A percentile compares a stretch with the other conserved stretches of the same genome.
phyloP scores from a whole-genome alignment of 1,140 invertebrate species.

The Venustaconcha ellipsiformis region DNA sequence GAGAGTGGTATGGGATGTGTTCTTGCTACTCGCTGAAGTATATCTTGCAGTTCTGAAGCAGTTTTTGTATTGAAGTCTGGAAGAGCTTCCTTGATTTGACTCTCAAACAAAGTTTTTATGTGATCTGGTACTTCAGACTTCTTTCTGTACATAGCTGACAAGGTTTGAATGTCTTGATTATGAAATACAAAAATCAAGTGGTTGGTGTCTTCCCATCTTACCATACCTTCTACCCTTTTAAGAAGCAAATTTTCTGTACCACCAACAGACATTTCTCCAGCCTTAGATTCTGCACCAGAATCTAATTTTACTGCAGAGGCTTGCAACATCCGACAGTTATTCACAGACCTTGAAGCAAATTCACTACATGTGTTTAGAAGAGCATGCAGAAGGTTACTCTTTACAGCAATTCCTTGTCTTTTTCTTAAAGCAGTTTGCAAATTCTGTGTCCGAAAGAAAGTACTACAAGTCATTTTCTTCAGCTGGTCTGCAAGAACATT shows the following conservation, averaged over 20 bases:
- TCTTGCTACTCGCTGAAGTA: slow-evolving; percentile 31
- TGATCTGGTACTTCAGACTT: slow-evolving; percentile 18
- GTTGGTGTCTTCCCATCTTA: slow-evolving; percentile 36
- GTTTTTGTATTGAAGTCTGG: slow-evolving; percentile 22
- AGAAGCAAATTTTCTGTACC: neutral
- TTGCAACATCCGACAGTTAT: slow-evolving; percentile 19
- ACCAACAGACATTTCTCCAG: neutral
- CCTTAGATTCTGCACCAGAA: neutral
- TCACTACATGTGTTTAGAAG: slow-evolving; percentile 22
- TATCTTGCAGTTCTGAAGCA: slow-evolving; percentile 18
- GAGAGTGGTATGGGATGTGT: neutral
- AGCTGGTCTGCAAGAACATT: slow-evolving; percentile 33
- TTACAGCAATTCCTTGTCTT: neutral
- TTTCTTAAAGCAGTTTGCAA: slow-evolving; percentile 21
- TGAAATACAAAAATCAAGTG: slow-evolving; percentile 36
- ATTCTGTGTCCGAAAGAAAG: slow-evolving; percentile 23
- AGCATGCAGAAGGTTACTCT: slow-evolving; percentile 13
- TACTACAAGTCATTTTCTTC: slow-evolving; percentile 33
- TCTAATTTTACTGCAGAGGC: neutral
- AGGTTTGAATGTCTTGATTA: slow-evolving; percentile 31
- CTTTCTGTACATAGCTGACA: slow-evolving; percentile 36
- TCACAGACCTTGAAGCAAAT: slow-evolving; percentile 34
- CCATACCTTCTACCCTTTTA: slow-evolving; percentile 24
- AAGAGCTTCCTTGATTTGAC: slow-evolving; percentile 23
- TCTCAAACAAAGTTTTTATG: slow-evolving; percentile 33